A percentile compares a stretch with the other conserved stretches of the same genome.
Conservation (phyloP, 92 coral and sea anemone genomes). For the Actinernus sp. region DNA sequence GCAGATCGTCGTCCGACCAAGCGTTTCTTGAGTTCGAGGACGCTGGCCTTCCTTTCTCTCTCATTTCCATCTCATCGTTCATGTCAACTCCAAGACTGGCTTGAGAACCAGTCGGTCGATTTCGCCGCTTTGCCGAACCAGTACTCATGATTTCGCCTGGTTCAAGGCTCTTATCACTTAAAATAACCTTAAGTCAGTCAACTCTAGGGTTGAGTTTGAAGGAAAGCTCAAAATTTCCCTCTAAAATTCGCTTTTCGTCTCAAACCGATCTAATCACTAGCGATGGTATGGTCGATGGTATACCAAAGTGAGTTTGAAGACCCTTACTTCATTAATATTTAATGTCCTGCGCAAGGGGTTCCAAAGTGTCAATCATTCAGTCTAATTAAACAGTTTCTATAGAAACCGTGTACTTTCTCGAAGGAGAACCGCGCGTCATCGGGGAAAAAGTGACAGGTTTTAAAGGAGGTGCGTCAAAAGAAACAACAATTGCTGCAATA, state of each 20-base stretch:
- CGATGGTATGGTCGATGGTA: constrained; percentile 22
- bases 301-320: constrained; percentile 40
- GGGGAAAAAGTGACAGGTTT: background rate
- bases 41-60: constrained; percentile 78
- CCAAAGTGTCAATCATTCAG: constrained; percentile 66
- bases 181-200: background rate
- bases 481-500: background rate
- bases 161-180: constrained; percentile 10
- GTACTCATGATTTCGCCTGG: constrained; percentile 44
- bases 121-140: constrained; percentile 73
- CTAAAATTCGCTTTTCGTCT: background rate
- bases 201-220: background rate
- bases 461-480: background rate
- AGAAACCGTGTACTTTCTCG: constrained; percentile 25
- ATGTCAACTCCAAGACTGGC: constrained; percentile 87
- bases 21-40: constrained; percentile 94
- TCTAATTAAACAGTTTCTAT: constrained; percentile 69
- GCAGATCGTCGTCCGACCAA: constrained; percentile 93
- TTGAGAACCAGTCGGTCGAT: constrained; percentile 86
- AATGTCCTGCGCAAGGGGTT: constrained; percentile 71
- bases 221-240: background rate
- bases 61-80: constrained; percentile 94
- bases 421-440: background rate
- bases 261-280: constrained; percentile 13
- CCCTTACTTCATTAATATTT: constrained; percentile 57